Base-by-base conservation (phyloP, 2,797 vertebrate genomes). In the Xenopus petersii region DNA sequence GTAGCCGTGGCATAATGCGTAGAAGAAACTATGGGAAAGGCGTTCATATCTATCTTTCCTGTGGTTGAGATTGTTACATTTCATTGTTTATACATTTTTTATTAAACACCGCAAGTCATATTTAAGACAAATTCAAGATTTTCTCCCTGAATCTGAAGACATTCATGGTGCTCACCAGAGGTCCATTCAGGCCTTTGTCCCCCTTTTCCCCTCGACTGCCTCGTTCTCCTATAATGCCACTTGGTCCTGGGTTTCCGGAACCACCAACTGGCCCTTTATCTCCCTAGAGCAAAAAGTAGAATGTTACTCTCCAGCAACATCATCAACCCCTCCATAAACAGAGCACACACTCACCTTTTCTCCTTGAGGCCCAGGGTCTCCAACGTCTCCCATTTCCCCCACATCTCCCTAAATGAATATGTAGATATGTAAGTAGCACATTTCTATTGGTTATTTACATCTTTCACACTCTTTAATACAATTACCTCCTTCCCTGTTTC, bases 121-220 rank as follows among this genome's bases (percentile, higher is more conserved):
- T 30, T 30, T 30, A 30, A 30, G 26, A 30, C 26, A 30, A 30
- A 30, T 30, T 30, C 4, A 30, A 30, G 26, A 30, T 30, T 21
- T 21, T 21, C 21, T 21, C 21, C 26, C 36, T 42, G 8, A 6
- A 42, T 42, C 6, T 42, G 8, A 15, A 15, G 49, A 51, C 5
- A 56, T 17, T 56, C 2, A 56, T 1, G 11, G 12, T 84, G 85
- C 89, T 92, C 80, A 93, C 94, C 91, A 88, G 79, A 46, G 91
- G 83, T 79, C 94, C 95, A 58, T 84, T 79, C 73, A 89, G 83
- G 46, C 95, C 95, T 82, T 94, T 96, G 58, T 91, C 91, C 63
- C 94, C 95, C 78, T 92, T 94, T 12, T 63, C 77, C 3, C 94
- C 94, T 71, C 84, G 88, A 60, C 80, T 75, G 15, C 95, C 94